A percentile compares a stretch with the other conserved stretches of the same genome.
phyloP scores from a whole-genome alignment of 2,888 invertebrate genomes.

The Thalpophila matura region DNA sequence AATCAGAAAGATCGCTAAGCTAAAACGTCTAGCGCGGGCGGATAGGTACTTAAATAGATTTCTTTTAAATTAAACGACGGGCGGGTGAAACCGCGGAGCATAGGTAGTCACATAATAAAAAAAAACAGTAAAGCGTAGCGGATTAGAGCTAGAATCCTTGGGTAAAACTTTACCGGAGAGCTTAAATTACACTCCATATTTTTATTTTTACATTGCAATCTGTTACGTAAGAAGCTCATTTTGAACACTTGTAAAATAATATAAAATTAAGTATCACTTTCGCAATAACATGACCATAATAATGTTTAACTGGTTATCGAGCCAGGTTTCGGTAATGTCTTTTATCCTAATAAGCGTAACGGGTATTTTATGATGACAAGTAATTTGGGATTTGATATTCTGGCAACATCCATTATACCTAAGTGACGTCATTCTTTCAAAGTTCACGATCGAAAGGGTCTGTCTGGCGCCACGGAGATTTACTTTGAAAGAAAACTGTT shows the following conservation, averaged over 20 bases:
- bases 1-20: no score
- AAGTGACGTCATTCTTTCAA: conserved; percentile 32
- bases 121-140: neutral
- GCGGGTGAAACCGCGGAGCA: no score
- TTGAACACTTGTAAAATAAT: neutral
- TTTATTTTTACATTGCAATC: neutral
- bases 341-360: conserved; percentile 11
- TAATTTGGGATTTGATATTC: conserved; percentile 34
- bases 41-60: no score
- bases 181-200: neutral
- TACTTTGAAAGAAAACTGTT: conserved; percentile 43
- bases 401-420: conserved; percentile 14
- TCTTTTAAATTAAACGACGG: no score
- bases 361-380: conserved; percentile 34
- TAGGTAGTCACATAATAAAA: no score
- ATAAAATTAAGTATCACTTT: conserved; percentile 2
- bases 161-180: neutral
- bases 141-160: neutral
- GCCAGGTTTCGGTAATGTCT: conserved; percentile 10
- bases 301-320: conserved; percentile 16
- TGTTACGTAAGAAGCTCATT: neutral
- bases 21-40: no score
- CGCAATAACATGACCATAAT: conserved; percentile 6
- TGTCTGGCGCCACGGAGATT: conserved; percentile 46
- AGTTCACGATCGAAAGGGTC: conserved; percentile 36